Conservation (phyloP, 2,797 vertebrate species). For the Decapterus maruadsi region DNA sequence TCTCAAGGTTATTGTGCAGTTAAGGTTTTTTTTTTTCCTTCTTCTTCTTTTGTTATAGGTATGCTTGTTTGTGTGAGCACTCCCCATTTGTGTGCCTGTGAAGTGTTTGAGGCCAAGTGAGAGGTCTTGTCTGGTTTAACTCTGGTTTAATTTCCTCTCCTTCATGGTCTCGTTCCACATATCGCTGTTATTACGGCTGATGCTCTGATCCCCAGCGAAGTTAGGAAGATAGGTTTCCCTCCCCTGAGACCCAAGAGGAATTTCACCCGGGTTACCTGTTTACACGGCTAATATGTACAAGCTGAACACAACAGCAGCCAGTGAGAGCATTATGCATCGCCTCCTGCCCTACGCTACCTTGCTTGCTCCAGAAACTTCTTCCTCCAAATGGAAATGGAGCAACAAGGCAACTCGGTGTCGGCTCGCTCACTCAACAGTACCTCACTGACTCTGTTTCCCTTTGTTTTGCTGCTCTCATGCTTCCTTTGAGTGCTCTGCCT, state of each 20-base stretch:
- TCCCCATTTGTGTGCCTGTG: slow-evolving; percentile 53
- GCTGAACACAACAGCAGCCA: slow-evolving; percentile 44
- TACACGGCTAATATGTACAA: slow-evolving; percentile 66
- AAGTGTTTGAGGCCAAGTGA: slow-evolving; percentile 53
- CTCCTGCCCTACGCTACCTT: neutral
- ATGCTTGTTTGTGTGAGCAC: slow-evolving; percentile 51
- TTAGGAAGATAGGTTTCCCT: slow-evolving; percentile 45
- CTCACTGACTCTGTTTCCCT: slow-evolving; percentile 22
- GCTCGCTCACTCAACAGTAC: slow-evolving; percentile 13
- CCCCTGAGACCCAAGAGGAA: slow-evolving; percentile 62
- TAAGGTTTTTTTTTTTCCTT: slow-evolving; percentile 14
- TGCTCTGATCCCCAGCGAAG: slow-evolving; percentile 62
- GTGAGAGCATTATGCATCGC: neutral
- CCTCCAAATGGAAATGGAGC: slow-evolving; percentile 39
- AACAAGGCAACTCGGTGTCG: slow-evolving; percentile 12
- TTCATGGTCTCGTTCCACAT: slow-evolving; percentile 60
- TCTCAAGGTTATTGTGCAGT: slow-evolving; percentile 69
- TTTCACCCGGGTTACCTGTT: slow-evolving; percentile 70
- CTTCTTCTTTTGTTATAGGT: slow-evolving; percentile 45
- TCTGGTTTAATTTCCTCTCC: slow-evolving; percentile 81
- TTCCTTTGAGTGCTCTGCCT: slow-evolving; percentile 51
- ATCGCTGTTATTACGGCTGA: slow-evolving; percentile 72
- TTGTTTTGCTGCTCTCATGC: slow-evolving; percentile 39
- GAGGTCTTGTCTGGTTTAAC: slow-evolving; percentile 66
- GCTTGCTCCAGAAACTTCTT: slow-evolving; percentile 20